Conservation (phyloP, 1,140 invertebrate species). For the Drosophila mayri region DNA sequence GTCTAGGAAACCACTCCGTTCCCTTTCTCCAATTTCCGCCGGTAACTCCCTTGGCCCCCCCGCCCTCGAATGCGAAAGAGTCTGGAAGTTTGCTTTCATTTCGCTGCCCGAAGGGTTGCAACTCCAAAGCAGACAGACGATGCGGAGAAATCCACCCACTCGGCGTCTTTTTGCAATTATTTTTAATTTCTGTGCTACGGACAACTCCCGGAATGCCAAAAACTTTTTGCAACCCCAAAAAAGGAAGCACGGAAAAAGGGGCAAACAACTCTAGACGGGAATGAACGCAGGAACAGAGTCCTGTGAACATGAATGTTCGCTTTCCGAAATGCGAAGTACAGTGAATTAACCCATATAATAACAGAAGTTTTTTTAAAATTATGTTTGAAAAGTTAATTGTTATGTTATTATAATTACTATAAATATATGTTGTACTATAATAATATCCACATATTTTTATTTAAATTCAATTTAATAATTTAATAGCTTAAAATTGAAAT, state of each 20-base stretch:
- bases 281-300: background rate
- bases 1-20: slow-evolving; percentile 44
- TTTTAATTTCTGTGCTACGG: slow-evolving; percentile 70
- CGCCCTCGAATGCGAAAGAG: slow-evolving; percentile 3
- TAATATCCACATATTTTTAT: background rate
- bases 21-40: slow-evolving; percentile 10
- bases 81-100: slow-evolving; percentile 62
- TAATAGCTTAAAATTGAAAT: too few relatives aligned
- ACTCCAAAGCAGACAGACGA: slow-evolving; percentile 70
- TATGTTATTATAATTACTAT: background rate
- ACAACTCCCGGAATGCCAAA: slow-evolving; percentile 78
- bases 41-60: background rate
- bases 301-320: slow-evolving; percentile 9
- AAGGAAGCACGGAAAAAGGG: slow-evolving; percentile 37
- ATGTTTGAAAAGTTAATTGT: too few relatives aligned
- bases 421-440: background rate
- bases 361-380: too few relatives aligned
- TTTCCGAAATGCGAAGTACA: slow-evolving; percentile 7
- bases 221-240: slow-evolving; percentile 73
- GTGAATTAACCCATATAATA: background rate
- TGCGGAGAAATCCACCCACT: slow-evolving; percentile 45
- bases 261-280: slow-evolving; percentile 37
- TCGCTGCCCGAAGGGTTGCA: slow-evolving; percentile 67
- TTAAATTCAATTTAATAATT: too few relatives aligned
- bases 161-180: slow-evolving; percentile 68